Conservation (phyloP, 2,888 invertebrate genomes). For the Brenthis daphne region DNA sequence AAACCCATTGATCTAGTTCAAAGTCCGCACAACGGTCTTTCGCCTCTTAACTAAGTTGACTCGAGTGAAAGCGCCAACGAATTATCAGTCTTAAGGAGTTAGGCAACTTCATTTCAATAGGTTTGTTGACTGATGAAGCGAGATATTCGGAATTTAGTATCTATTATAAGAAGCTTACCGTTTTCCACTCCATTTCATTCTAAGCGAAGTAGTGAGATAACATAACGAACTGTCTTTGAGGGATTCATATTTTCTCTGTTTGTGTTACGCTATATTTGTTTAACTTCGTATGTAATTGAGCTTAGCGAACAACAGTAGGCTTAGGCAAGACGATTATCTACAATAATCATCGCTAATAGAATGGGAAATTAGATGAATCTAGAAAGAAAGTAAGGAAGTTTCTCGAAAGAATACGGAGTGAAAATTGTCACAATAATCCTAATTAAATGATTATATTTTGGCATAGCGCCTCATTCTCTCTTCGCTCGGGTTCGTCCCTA, state of each 20-base stretch:
- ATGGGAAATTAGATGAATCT: too few species aligned
- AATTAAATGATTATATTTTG: too few species aligned
- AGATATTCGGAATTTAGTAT: constrained; percentile 32
- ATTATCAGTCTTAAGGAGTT: constrained; percentile 37
- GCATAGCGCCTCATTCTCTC: too few species aligned
- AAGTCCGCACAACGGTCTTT: constrained; percentile 17
- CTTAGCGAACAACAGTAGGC: not conserved
- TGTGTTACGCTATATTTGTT: not conserved
- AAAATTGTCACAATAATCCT: too few species aligned
- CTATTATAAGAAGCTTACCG: constrained; percentile 39
- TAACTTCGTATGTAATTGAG: not conserved
- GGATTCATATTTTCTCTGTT: constrained; percentile 8
- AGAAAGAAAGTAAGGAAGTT: too few species aligned
- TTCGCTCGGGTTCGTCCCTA: too few species aligned
- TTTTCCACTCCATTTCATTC: constrained; percentile 42
- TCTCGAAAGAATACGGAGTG: too few species aligned
- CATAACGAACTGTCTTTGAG: constrained; percentile 10
- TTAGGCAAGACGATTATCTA: too few species aligned
- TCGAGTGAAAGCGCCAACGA: constrained; percentile 35
- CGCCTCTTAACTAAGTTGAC: constrained; percentile 26
- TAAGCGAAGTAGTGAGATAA: constrained; percentile 36
- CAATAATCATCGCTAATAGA: too few species aligned
- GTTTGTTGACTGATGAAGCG: constrained; percentile 38
- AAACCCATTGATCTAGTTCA: constrained; percentile 20
- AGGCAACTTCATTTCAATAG: constrained; percentile 33